These are phyloP conservation scores for Drosophila stalkeri DNA, from an alignment of 2,888 invertebrate genomes.

Conservation along the genomic window DNA sequence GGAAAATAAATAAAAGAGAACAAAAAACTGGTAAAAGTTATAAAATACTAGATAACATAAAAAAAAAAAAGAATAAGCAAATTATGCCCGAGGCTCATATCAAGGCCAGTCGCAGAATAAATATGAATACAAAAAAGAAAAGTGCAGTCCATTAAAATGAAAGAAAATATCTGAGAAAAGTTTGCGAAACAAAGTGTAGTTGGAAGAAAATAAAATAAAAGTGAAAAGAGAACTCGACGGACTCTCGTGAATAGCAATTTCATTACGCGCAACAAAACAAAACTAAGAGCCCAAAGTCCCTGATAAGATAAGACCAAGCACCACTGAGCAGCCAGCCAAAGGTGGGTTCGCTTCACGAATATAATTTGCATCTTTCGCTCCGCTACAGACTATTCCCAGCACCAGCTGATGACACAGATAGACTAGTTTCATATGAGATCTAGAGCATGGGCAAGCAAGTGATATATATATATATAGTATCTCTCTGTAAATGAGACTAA, in stretches of 20 bases:
- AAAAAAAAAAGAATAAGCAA: slow-evolving; percentile 13
- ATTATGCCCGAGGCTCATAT: slow-evolving; percentile 24
- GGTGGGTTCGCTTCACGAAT: slow-evolving; percentile 44
- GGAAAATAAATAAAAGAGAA: slow-evolving; percentile 14
- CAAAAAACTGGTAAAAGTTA: slow-evolving; percentile 19
- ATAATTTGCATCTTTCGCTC: slow-evolving; percentile 51
- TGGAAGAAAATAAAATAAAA: neutral
- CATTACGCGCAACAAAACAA: slow-evolving; percentile 51
- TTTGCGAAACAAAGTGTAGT: slow-evolving; percentile 19
- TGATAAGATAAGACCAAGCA: slow-evolving; percentile 18
- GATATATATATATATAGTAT: neutral
- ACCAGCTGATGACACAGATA: slow-evolving; percentile 3
- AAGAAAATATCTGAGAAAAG: slow-evolving; percentile 1
- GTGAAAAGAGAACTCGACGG: slow-evolving; percentile 4
- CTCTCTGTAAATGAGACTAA: slow-evolving; percentile 3
- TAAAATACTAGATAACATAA: slow-evolving; percentile 10
- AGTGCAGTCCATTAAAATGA: slow-evolving; percentile 4
- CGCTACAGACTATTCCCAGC: neutral
- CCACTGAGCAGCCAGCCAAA: slow-evolving; percentile 30
- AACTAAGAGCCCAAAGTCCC: slow-evolving; percentile 9
- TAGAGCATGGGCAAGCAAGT: slow-evolving; percentile 11
- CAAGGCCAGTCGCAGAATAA: slow-evolving; percentile 58
- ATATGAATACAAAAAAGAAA: slow-evolving; percentile 1
- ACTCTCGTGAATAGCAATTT: slow-evolving; percentile 40
- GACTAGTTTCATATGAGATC: slow-evolving; percentile 16